Conservation (phyloP, 2,797 vertebrate genomes). For the Gadopsis marmoratus region DNA sequence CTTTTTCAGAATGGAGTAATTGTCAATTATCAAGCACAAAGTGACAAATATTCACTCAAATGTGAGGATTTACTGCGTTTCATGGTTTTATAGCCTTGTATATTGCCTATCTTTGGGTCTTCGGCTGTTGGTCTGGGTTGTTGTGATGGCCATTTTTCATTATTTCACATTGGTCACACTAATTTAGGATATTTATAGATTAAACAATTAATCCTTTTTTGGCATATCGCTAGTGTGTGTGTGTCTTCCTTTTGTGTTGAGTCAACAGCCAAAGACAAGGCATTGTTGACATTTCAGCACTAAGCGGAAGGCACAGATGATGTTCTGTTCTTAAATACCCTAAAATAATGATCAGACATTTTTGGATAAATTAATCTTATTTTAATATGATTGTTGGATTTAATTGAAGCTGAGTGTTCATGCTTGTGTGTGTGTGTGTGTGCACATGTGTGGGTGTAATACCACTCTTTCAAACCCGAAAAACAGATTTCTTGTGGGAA, state of each 20-base stretch:
- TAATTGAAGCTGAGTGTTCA: conserved; percentile 18
- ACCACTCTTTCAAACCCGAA: conserved; percentile 15
- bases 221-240: too few species aligned
- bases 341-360: conserved; percentile 41
- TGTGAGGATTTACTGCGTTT: neutral
- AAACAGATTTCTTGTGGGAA: neutral
- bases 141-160: neutral
- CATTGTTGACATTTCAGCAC: neutral
- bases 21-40: neutral
- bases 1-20: neutral
- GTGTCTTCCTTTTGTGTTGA: neutral
- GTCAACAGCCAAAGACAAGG: conserved; percentile 6
- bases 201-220: neutral
- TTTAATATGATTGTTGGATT: conserved; percentile 31
- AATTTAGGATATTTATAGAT: too few species aligned
- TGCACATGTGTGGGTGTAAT: neutral
- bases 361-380: conserved; percentile 38
- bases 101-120: neutral
- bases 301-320: conserved; percentile 24
- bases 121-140: neutral
- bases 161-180: too few species aligned
- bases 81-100: neutral
- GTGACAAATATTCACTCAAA: neutral
- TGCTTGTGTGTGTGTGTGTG: neutral
- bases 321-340: conserved; percentile 34